Evolutionary conservation across 2,888 invertebrate species (phyloP), one percentile per base, ranked within the genome.

Genomic region (Aromia moschata): DNA sequence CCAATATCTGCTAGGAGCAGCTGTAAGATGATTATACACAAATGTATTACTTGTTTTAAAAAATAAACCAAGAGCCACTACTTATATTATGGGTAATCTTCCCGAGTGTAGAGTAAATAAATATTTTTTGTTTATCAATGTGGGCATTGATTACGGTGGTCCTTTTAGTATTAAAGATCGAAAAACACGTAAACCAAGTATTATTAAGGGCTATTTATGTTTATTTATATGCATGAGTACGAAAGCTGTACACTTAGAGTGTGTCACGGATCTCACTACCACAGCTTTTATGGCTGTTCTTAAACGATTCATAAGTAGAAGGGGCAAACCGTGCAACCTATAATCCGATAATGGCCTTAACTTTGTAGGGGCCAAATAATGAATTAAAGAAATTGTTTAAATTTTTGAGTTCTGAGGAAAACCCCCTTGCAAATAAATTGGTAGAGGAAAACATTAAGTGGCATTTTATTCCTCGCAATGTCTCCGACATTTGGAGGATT

Each of bases 71-170:
- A 53, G 25, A 10, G 20, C 56, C 4, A 37, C 33, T 0, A 57
- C 58, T 3, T 65, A 71, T 16, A 4, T 64, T 1, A 74, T 74
- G 71, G 73, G 69, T 3, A 53, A 71, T 51, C 55, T 73, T 36
- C 73, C 73, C 1, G 36, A 43, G 9, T 40, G 12, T 11, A 49
- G 72, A 25, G 58, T 72, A 1, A 65, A 52, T 1, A 15, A 36
- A 7, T 49, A 53, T 1, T 31, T 60, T 14, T 68, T 71, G 2
- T 76, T 74, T 58, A 14, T n/a, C 2, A 65, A 70, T 18, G 53
- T 58, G 0, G 74, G 71, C 7, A 54, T 68, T 1, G 72, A 73
- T 45, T 73, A 65, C 53, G 70, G 64, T 15, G 72, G 71, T 12
- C 72, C 69, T 10, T 65, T 72, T 47, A 43, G 49, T 2, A 30